A percentile compares a stretch with the other conserved stretches of the same genome.
Conservation (phyloP, 2,113 vertebrate species). For the Ceyx cyanopectus region DNA sequence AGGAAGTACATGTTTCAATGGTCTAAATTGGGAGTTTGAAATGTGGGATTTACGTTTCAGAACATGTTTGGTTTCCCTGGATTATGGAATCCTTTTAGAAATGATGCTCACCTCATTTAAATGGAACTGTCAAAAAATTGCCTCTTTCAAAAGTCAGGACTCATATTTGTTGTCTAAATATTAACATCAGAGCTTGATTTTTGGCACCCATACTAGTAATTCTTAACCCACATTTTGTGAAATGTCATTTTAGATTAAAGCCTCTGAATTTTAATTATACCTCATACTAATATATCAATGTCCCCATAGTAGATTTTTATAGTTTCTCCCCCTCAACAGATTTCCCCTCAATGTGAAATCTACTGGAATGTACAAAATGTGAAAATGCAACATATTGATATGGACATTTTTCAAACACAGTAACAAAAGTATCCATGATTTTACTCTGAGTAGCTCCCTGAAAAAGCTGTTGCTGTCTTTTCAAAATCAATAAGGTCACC, state of each 20-base stretch:
- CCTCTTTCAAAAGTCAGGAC: not conserved
- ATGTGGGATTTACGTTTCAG: not conserved
- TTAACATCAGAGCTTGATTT: accelerated
- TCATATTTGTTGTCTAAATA: not conserved
- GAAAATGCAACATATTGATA: not conserved
- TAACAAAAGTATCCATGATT: not conserved
- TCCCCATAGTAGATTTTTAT: not conserved
- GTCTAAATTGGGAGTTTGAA: not conserved
- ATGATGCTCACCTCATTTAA: not conserved
- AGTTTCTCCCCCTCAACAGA: accelerated
- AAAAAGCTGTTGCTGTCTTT: not conserved
- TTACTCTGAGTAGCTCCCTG: not conserved
- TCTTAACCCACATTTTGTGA: not conserved
- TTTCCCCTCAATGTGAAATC: not conserved
- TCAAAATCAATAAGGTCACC: slow-evolving; percentile 35
- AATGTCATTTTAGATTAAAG: not conserved
- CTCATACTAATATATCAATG: not conserved
- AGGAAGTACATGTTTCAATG: not conserved
- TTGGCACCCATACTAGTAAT: not conserved
- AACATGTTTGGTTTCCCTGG: not conserved
- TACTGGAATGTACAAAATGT: not conserved
- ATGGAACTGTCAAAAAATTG: not conserved
- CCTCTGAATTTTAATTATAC: not conserved
- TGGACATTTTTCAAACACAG: not conserved
- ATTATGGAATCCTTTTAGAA: not conserved